Percentiles rank a stretch among this genome's conserved stretches.
phyloP scores from a whole-genome alignment of 2,113 vertebrate genomes.

The Polypterus senegalus region DNA sequence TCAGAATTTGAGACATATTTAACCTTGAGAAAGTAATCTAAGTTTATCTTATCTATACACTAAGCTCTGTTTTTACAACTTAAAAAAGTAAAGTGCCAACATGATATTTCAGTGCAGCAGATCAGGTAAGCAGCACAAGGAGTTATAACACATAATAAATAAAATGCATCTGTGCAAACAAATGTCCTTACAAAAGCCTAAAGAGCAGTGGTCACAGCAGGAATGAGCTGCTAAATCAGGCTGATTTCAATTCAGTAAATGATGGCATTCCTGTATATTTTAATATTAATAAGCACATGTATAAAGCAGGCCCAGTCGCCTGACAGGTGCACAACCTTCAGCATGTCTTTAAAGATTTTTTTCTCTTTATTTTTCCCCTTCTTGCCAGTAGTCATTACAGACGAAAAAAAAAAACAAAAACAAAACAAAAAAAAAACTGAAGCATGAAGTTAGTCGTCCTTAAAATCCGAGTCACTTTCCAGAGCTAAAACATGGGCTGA shows the following conservation, averaged over 20 bases:
- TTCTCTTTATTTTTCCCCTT: slow-evolving; percentile 7
- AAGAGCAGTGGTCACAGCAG: slow-evolving; percentile 50
- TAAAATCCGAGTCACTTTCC: slow-evolving; percentile 76
- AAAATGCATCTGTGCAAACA: no score
- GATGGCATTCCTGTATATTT: slow-evolving; percentile 72
- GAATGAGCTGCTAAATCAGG: slow-evolving; percentile 60
- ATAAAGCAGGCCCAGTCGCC: slow-evolving; percentile 41
- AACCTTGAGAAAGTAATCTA: no score
- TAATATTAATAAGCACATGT: slow-evolving; percentile 61
- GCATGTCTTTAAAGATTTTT: slow-evolving; percentile 18
- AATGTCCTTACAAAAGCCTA: slow-evolving; percentile 42
- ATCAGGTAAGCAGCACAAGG: no score
- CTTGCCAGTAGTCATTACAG: slow-evolving; percentile 16
- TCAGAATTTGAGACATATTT: no score
- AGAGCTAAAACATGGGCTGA: slow-evolving; percentile 74
- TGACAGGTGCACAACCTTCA: slow-evolving; percentile 48
- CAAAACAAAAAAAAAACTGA: slow-evolving; percentile 40
- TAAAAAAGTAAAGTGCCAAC: no score
- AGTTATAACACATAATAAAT: no score
- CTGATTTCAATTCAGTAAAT: slow-evolving; percentile 62
- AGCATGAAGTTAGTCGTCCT: slow-evolving; percentile 43
- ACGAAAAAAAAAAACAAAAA: slow-evolving; percentile 40
- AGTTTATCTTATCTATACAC: no score
- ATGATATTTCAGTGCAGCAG: no score
- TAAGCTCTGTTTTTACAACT: no score